Evolutionary conservation across 1,140 invertebrate genomes (phyloP).

Genomic region (Cyclina sinensis): DNA sequence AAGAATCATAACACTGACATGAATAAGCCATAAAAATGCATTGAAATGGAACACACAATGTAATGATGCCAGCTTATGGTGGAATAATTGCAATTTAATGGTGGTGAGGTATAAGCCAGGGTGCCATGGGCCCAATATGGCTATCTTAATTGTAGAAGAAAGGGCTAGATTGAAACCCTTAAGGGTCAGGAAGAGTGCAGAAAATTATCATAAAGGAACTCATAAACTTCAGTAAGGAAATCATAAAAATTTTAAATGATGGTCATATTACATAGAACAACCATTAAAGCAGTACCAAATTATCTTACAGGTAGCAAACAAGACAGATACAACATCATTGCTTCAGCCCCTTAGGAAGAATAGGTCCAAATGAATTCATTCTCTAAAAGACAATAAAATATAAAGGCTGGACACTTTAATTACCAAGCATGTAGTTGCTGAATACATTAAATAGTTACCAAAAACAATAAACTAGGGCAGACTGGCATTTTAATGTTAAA

Average conservation of each 20-base stretch:
- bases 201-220: slow-evolving; percentile 13
- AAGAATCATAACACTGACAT: too few relatives aligned
- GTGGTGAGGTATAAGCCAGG: not conserved
- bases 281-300: not conserved
- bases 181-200: slow-evolving; percentile 26
- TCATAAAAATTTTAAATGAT: slow-evolving; percentile 25
- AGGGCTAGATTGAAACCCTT: slow-evolving; percentile 4
- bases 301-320: not conserved
- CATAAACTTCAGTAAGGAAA: slow-evolving; percentile 9
- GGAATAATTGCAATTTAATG: not conserved
- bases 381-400: slow-evolving; percentile 21
- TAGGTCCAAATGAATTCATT: slow-evolving; percentile 1
- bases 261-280: not conserved
- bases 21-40: not conserved
- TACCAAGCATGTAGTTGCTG: slow-evolving; percentile 10
- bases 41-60: not conserved
- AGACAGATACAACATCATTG: not conserved
- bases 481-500: slow-evolving; percentile 17
- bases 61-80: not conserved
- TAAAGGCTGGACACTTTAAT: slow-evolving; percentile 9
- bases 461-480: slow-evolving; percentile 18
- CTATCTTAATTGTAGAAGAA: slow-evolving; percentile 8
- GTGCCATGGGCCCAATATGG: not conserved
- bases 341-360: not conserved
- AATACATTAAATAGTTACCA: slow-evolving; percentile 11